Evolutionary conservation across 2,888 invertebrate species (phyloP).

Genomic region (Heliconius ethilla): DNA sequence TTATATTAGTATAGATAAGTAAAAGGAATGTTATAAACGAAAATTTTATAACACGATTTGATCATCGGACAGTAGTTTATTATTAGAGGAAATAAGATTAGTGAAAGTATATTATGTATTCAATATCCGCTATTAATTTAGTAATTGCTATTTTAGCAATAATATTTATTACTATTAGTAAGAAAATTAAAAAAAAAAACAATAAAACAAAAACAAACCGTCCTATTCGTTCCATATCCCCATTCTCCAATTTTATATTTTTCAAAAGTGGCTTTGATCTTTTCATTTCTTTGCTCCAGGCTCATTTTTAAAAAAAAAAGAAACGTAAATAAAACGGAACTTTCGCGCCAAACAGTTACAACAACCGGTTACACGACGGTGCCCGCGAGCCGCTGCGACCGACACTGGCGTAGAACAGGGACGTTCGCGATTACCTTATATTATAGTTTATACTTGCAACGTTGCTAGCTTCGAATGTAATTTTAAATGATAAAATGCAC

Average conservation of each 20-base stretch:
- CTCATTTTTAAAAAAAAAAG: constrained; percentile 64
- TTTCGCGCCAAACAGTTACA: constrained; percentile 68
- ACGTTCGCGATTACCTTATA: constrained; percentile 45
- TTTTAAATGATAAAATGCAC: constrained; percentile 45
- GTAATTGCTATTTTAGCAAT: neutral
- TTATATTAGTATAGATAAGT: no score
- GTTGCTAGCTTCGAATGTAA: constrained; percentile 45
- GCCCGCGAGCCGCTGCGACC: constrained; percentile 55
- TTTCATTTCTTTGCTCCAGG: constrained; percentile 72
- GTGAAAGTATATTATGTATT: neutral
- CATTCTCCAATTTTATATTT: constrained; percentile 74
- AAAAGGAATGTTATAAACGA: constrained; percentile 12
- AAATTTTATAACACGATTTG: constrained; percentile 1
- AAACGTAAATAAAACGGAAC: constrained; percentile 47
- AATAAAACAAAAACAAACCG: constrained; percentile 58
- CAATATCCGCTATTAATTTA: neutral
- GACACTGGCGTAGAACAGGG: constrained; percentile 58
- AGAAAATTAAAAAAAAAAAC: neutral
- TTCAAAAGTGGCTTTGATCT: constrained; percentile 73
- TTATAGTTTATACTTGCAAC: constrained; percentile 50
- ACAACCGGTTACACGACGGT: constrained; percentile 61
- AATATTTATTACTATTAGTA: neutral
- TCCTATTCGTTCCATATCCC: constrained; percentile 62
- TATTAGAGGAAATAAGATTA: constrained; percentile 14
- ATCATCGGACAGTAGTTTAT: neutral